Base-by-base conservation (phyloP, 1,140 invertebrate species). In the Amphibalanus amphitrite region DNA sequence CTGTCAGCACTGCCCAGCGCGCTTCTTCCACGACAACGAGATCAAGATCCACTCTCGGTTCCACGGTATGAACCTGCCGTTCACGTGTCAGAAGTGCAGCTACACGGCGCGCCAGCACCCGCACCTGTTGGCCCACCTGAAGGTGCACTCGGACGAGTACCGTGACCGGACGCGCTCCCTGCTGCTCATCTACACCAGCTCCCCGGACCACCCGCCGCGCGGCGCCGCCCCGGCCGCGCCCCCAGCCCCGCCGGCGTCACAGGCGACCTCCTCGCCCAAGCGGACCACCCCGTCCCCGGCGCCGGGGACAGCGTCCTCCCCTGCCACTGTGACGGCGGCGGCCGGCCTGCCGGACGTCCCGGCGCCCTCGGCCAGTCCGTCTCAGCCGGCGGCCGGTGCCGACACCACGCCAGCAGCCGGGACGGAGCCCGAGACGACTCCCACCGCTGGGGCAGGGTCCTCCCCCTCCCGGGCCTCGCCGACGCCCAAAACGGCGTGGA, bases 141-240 rank as follows among this genome's bases (percentile, higher is more conserved):
- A 86, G 75, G 90, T 93, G 0, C 92, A 95, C 78, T 86, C 88
- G 6, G 82, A 85, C 13, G 89, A 92, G 75, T 94, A 94, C 79
- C 86, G 92, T 79, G 73, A 89, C 67, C 85, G 88, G 76, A 91
- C 89, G 3, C 86, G 86, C 77, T 83, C 85, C 73, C 79, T 93
- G 30, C 83, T 88, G 71, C 82, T 84, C n/a, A 80, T 86, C 29
- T 87, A 90, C 74, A 82, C 82, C 25, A 83, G 84, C 65, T 86
- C 88, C 73, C 78, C 84, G 0, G 79, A 84, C 40, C 83, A 87
- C 77, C 84, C 84, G 59, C 47, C 47, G 47, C 47, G 47, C 1
- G 47, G 47, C 6, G 20, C 47, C 47, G 47, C 47, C 10, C 47
- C 47, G 13, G n/a, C n/a, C 47, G 6, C 17, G 47, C 47, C 47